Percentiles rank a stretch among this genome's conserved stretches.
phyloP scores from a whole-genome alignment of 2,797 vertebrate species.

The Gymnopithys bicolor region DNA sequence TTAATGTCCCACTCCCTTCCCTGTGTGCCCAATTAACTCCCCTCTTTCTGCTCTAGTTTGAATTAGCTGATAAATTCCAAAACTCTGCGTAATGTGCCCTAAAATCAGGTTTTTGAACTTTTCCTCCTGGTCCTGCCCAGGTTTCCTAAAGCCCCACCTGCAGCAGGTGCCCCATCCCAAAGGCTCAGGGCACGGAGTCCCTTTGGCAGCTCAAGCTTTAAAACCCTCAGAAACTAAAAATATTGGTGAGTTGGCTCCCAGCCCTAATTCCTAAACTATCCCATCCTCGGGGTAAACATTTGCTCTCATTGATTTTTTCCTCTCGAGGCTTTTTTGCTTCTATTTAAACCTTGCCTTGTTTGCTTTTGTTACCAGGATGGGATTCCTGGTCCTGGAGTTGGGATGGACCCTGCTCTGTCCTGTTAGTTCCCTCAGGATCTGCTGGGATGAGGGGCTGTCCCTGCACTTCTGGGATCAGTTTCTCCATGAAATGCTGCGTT shows the following conservation, averaged over 20 bases:
- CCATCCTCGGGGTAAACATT: not conserved
- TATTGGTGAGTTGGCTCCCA: not conserved
- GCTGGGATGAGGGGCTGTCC: not conserved
- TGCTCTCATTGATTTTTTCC: not conserved
- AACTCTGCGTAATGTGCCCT: fast-evolving
- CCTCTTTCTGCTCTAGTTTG: not conserved
- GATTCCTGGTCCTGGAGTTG: not conserved
- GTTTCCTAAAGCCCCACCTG: not conserved
- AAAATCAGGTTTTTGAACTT: not conserved
- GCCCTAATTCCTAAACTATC: slow-evolving; percentile 7
- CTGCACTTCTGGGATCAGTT: not conserved
- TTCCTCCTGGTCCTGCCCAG: not conserved
- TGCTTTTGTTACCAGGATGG: not conserved
- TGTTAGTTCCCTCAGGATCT: not conserved
- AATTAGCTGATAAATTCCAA: not conserved
- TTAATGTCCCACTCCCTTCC: not conserved
- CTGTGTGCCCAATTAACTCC: not conserved
- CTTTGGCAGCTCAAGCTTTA: not conserved
- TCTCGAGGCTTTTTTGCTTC: slow-evolving; percentile 15
- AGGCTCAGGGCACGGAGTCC: not conserved
- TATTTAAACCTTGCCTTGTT: slow-evolving; percentile 21
- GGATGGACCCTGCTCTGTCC: not conserved
- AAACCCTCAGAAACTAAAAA: not conserved
- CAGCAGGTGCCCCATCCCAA: fast-evolving
- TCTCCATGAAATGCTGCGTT: not conserved